A percentile compares a stretch with the other conserved stretches of the same genome.
Evolutionary conservation across 2,797 vertebrate genomes (phyloP).

Genomic region (Spheniscus humboldti): DNA sequence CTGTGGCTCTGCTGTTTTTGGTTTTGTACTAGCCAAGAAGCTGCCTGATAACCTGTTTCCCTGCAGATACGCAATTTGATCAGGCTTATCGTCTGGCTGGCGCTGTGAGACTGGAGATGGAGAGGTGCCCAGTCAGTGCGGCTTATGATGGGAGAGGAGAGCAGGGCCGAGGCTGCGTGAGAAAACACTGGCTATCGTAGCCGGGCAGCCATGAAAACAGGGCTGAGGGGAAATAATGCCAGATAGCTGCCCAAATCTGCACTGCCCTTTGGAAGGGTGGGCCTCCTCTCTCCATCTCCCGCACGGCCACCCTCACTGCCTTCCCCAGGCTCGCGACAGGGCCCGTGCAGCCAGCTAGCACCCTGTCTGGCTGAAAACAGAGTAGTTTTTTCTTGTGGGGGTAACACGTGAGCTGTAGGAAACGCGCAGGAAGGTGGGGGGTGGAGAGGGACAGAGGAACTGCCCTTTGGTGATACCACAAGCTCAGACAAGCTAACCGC

Average conservation of each 20-base stretch:
- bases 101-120: neutral
- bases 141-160: neutral
- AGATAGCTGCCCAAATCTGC: neutral
- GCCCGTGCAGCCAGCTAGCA: neutral
- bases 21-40: neutral
- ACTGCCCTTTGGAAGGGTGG: neutral
- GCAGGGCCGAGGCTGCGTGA: neutral
- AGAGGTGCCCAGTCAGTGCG: accelerated
- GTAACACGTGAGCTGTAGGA: neutral
- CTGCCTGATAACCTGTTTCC: neutral
- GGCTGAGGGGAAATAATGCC: neutral
- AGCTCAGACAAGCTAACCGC: neutral
- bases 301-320: accelerated
- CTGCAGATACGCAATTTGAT: neutral
- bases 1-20: neutral
- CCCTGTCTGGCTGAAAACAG: neutral
- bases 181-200: neutral
- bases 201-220: neutral
- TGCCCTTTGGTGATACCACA: neutral
- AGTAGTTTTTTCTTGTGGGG: neutral
- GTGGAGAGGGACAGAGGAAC: neutral
- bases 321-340: accelerated
- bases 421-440: neutral
- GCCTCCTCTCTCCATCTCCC: neutral
- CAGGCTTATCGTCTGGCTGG: neutral